phyloP scores from a whole-genome alignment of 2,113 vertebrate genomes.

The Anseranas semipalmata region DNA sequence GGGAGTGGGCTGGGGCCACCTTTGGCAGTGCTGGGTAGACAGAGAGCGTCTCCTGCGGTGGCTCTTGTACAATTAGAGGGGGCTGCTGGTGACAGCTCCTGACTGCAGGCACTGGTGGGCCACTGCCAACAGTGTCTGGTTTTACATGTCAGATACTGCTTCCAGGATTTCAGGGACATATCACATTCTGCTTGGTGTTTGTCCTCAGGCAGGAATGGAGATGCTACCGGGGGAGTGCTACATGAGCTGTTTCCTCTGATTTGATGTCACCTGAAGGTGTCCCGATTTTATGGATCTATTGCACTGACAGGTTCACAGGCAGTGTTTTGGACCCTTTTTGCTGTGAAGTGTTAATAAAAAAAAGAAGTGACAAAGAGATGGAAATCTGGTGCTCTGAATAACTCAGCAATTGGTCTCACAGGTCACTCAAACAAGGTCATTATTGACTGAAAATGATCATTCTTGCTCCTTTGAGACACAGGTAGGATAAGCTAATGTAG shows the following conservation, averaged over 20 bases:
- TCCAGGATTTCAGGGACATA: background rate
- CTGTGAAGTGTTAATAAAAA: background rate
- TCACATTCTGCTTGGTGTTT: background rate
- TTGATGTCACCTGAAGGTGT: background rate
- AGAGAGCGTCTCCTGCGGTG: fast-evolving
- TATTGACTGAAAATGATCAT: background rate
- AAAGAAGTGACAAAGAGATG: background rate
- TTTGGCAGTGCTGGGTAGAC: background rate
- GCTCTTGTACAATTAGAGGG: fast-evolving
- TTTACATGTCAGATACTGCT: fast-evolving
- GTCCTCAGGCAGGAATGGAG: background rate
- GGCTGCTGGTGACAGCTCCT: background rate
- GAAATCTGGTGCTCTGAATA: background rate
- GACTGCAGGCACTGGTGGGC: fast-evolving
- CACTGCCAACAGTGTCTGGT: fast-evolving
- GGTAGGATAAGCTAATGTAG: background rate
- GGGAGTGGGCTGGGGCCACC: fast-evolving
- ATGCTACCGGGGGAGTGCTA: background rate
- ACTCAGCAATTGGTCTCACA: background rate
- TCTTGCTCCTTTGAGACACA: background rate
- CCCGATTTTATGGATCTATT: background rate
- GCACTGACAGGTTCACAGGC: background rate
- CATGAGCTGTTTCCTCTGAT: background rate
- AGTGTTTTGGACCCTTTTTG: background rate
- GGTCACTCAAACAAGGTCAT: background rate